Evolutionary conservation across 2,888 invertebrate species (phyloP).

Genomic region (Polia nebulosa): DNA sequence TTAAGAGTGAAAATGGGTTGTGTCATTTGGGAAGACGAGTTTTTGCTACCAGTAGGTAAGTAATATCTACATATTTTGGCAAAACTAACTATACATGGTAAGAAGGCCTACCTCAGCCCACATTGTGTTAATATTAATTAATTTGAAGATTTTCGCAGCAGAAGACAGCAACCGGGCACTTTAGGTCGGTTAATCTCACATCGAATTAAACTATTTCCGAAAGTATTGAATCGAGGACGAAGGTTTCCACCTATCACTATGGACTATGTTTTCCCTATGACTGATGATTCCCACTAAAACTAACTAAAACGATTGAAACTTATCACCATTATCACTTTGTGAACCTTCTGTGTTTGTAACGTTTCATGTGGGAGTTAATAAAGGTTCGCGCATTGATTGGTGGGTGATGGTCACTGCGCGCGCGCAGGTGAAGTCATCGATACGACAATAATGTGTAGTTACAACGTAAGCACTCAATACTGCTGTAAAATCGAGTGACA

Average conservation of each 20-base stretch:
- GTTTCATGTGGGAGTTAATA: background rate
- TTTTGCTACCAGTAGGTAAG: background rate
- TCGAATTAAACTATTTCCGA: too few relatives aligned
- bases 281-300: too few relatives aligned
- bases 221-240: too few relatives aligned
- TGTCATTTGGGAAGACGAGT: background rate
- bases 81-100: background rate
- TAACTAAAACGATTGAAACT: background rate
- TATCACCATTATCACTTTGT: background rate
- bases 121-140: background rate
- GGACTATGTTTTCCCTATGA: too few relatives aligned
- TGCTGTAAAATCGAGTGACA: conserved; percentile 4
- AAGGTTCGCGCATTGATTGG: conserved; percentile 11
- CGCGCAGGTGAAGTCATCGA: conserved; percentile 52
- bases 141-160: background rate
- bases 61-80: background rate
- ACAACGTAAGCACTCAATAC: conserved; percentile 14
- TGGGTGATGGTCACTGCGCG: conserved; percentile 41
- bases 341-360: conserved; percentile 5
- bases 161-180: too few relatives aligned
- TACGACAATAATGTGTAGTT: conserved; percentile 12
- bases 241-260: too few relatives aligned
- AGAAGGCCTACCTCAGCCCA: background rate
- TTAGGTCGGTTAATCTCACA: too few relatives aligned
- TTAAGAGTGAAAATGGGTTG: background rate